Evolutionary conservation across 1,140 invertebrate species (phyloP), one percentile per base, ranked within the genome.

Genomic region (Cotesia vestalis): DNA sequence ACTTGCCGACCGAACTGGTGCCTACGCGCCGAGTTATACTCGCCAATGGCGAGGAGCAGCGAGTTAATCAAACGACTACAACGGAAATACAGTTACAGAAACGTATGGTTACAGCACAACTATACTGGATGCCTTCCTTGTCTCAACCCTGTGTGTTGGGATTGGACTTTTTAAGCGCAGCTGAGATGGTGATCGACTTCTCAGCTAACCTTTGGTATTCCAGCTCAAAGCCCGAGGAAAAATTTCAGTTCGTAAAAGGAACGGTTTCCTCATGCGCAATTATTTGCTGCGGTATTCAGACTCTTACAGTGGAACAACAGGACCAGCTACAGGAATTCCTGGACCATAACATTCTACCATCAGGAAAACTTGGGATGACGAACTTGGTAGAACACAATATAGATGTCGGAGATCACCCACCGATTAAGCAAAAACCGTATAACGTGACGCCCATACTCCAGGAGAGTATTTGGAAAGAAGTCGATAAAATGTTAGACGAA

Each of bases 361-460:
- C 38, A 27, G 64, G 9, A 12, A 53, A 55, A 3, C 59, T 57
- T 2, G 76, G 73, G n/a, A 38, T 53, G 9, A 81, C 80, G 1
- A 38, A 66, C 4, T n/a, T 80, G 4, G 35, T 62, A 1, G 73
- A 76, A 71, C 78, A 81, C 63, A 59, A 61, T 14, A 82, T 83
- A 11, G 78, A 80, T 52, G 78, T 78, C 1, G 77, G 74, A 0
- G 68, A 76, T 27, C 53, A 72, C 6, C 38, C 72, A 60, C 78
- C 79, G 1, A 70, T 82, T 20, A 79, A 77, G 62, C 76, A 77
- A 34, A 55, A 76, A 59, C 72, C 77, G 38, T 77, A 78, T 53
- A 75, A 79, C 8, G 69, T 79, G 4, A 78, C 78, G 8, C 80
- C 72, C 1, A 12, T 66, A 3, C 60, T 74, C 20, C 63, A 34